Conservation (phyloP, 35 echinoderm and acorn worm genomes). For the Hemicentrotus pulcherrimus region DNA sequence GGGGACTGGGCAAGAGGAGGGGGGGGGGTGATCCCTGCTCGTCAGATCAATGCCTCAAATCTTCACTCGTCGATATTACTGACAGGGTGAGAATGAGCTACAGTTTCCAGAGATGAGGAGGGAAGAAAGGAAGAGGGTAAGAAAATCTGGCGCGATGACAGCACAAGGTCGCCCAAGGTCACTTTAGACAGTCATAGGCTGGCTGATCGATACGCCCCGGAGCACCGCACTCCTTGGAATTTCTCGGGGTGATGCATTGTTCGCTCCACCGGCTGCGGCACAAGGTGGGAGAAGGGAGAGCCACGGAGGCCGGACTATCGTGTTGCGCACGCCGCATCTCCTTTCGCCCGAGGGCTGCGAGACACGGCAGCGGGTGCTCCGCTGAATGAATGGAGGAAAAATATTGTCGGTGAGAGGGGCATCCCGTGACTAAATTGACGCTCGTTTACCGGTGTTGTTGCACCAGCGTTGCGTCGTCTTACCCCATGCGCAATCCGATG, state of each 20-base stretch:
- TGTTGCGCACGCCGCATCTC: not conserved
- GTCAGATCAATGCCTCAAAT: not conserved
- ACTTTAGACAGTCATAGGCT: slow-evolving; percentile 1
- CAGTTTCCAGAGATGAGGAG: slow-evolving; percentile 1
- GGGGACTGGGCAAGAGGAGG: not conserved
- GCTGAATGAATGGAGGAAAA: slow-evolving; percentile 11
- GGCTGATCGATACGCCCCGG: not conserved
- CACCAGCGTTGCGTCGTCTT: not conserved
- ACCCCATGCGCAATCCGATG: not conserved
- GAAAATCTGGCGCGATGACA: not conserved
- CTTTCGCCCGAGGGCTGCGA: not conserved
- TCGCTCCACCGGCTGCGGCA: not conserved
- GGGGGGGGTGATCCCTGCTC: not conserved
- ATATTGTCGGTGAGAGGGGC: not conserved
- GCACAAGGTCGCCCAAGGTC: slow-evolving; percentile 14
- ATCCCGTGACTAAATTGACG: slow-evolving; percentile 10
- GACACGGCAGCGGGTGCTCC: slow-evolving; percentile 5
- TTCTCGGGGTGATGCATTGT: slow-evolving; percentile 2
- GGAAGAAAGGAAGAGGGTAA: not conserved
- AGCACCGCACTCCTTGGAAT: slow-evolving; percentile 15
- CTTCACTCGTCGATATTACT: not conserved
- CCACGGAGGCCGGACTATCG: not conserved
- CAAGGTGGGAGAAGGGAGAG: not conserved
- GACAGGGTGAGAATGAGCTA: not conserved
- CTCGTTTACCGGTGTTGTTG: slow-evolving; percentile 16